Conservation (phyloP, 2,888 invertebrate species). For the Meliscaeva auricollis region DNA sequence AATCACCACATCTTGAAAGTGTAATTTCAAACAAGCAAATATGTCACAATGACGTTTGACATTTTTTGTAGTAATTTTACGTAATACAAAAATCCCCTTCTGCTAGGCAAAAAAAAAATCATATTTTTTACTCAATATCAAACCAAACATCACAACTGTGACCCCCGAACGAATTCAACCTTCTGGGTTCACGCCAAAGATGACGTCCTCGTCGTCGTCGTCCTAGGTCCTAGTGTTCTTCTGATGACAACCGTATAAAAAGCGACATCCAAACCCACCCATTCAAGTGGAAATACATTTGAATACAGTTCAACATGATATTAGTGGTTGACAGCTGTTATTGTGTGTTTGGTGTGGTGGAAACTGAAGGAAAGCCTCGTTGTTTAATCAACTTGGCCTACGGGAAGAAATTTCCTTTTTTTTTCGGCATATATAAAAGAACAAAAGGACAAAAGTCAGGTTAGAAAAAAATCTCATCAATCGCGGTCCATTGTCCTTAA, state of each 20-base stretch:
- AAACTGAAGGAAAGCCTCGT: conserved; percentile 57
- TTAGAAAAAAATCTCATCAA: conserved; percentile 61
- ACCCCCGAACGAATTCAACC: conserved; percentile 68
- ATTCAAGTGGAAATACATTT: conserved; percentile 74
- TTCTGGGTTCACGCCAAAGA: conserved; percentile 51
- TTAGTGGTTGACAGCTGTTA: conserved; percentile 76
- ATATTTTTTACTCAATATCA: conserved; percentile 66
- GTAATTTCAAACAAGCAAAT: conserved; percentile 63
- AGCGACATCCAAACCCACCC: conserved; percentile 50
- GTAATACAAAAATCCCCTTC: conserved; percentile 39
- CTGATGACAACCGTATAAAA: conserved; percentile 21
- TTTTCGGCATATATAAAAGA: conserved; percentile 18
- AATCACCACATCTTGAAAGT: not conserved
- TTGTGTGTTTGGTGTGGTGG: conserved; percentile 39
- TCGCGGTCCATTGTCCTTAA: conserved; percentile 48
- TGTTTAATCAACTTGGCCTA: conserved; percentile 84
- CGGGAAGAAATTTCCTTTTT: conserved; percentile 70
- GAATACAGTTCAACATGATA: conserved; percentile 75
- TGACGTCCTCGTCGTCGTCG: conserved; percentile 6
- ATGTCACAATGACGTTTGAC: conserved; percentile 69
- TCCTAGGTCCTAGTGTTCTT: not conserved
- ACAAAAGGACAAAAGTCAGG: conserved; percentile 65
- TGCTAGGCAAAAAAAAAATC: conserved; percentile 35
- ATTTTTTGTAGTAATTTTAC: conserved; percentile 64
- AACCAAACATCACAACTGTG: conserved; percentile 71